phyloP scores from a whole-genome alignment of 2,797 vertebrate genomes.

The Sus cebifrons region DNA sequence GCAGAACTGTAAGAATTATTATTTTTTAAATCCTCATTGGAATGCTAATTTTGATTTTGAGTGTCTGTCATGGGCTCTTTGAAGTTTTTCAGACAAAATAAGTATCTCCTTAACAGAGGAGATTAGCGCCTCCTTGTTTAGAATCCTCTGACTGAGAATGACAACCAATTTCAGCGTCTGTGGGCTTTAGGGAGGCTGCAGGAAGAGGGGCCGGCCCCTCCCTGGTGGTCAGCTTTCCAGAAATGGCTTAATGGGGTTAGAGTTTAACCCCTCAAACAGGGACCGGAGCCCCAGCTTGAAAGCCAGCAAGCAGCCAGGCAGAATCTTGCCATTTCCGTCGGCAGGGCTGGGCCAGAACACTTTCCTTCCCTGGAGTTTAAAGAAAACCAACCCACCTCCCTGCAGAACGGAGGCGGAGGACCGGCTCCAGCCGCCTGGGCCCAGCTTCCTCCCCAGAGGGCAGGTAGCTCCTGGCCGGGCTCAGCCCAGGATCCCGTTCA shows the following conservation, averaged over 20 bases:
- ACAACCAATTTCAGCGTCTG: conserved; percentile 92
- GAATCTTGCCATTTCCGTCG: conserved; percentile 90
- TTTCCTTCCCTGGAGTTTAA: conserved; percentile 84
- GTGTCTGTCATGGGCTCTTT: conserved; percentile 93
- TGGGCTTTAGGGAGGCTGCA: conserved; percentile 90
- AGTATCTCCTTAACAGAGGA: conserved; percentile 93
- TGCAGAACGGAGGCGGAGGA: conserved; percentile 68
- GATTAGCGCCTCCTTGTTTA: conserved; percentile 93
- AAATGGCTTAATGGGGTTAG: conserved; percentile 92
- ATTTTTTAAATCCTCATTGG: conserved; percentile 92
- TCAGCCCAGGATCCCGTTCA: conserved; percentile 88
- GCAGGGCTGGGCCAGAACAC: conserved; percentile 86
- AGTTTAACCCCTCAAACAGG: conserved; percentile 88
- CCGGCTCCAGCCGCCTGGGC: conserved; percentile 62
- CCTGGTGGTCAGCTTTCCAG: conserved; percentile 91
- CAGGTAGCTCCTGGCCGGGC: conserved; percentile 90
- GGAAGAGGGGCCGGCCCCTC: conserved; percentile 89
- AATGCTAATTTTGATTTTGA: conserved; percentile 94
- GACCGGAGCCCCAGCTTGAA: conserved; percentile 87
- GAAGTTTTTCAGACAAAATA: conserved; percentile 94
- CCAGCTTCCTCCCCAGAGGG: conserved; percentile 66
- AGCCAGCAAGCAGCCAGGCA: conserved; percentile 85
- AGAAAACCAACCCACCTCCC: conserved; percentile 85
- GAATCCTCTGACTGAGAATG: conserved; percentile 92
- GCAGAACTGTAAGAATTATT: conserved; percentile 90